A percentile compares a stretch with the other conserved stretches of the same genome.
Evolutionary conservation across 2,113 vertebrate species (phyloP).

Genomic region (Sapayoa aenigma): DNA sequence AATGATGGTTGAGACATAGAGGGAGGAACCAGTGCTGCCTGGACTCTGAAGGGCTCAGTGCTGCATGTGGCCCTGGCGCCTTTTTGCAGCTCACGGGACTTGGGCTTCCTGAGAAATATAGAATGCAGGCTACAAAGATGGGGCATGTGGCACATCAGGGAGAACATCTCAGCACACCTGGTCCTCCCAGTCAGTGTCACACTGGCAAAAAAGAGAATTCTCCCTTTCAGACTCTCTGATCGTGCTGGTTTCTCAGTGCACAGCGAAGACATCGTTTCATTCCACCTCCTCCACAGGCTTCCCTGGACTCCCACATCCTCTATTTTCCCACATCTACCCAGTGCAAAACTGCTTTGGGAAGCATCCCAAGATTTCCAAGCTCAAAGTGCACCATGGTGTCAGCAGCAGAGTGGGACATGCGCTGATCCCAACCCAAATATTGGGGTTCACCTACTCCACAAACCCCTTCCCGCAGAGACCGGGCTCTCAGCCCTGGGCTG

Average conservation of each 20-base stretch:
- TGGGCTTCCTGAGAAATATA: neutral
- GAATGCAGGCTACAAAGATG: fast-evolving
- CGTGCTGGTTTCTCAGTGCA: neutral
- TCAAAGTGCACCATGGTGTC: fast-evolving
- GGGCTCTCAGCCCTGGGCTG: neutral
- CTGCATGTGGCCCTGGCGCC: neutral
- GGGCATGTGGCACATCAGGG: neutral
- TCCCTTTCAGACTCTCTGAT: neutral
- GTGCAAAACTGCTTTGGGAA: neutral
- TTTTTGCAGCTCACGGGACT: neutral
- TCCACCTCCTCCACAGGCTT: neutral
- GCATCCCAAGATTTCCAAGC: neutral
- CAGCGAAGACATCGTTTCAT: neutral
- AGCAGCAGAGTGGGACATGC: neutral
- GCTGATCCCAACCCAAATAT: neutral
- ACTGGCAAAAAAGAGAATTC: neutral
- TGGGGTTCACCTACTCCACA: neutral
- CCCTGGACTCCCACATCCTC: neutral
- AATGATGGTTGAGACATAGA: neutral
- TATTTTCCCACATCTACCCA: neutral
- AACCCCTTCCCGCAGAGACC: neutral
- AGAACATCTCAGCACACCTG: neutral
- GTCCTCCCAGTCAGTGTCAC: fast-evolving
- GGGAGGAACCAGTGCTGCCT: neutral
- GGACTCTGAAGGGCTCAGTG: neutral